Percentiles rank a stretch among this genome's conserved stretches.
phyloP scores from a whole-genome alignment of 2,888 invertebrate species.

The Drosophila atripex region DNA sequence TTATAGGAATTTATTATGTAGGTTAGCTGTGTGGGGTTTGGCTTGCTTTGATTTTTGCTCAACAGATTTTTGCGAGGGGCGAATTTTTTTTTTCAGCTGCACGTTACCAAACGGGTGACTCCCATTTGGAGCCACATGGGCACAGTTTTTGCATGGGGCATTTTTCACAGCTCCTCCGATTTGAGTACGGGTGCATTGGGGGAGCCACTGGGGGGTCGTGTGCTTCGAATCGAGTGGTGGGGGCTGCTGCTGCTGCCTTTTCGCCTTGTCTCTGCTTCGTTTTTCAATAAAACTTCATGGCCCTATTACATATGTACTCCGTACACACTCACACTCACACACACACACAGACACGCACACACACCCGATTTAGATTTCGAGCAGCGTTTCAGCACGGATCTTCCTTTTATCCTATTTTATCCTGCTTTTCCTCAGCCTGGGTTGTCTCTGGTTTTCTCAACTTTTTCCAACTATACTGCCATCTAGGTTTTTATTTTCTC shows the following conservation, averaged over 20 bases:
- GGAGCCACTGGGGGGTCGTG: neutral
- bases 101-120: constrained; percentile 45
- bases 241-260: constrained; percentile 18
- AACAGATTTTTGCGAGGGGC: constrained; percentile 32
- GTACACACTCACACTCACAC: constrained; percentile 51
- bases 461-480: constrained; percentile 40
- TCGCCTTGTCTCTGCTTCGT: constrained; percentile 48
- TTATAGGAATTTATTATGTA: neutral
- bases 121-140: constrained; percentile 60
- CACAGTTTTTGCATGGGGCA: constrained; percentile 51
- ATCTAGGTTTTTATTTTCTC: constrained; percentile 49
- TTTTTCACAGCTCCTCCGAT: constrained; percentile 29
- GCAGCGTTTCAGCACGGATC: neutral
- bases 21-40: constrained; percentile 8
- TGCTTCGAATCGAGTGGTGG: neutral
- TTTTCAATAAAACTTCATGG: constrained; percentile 78
- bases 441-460: constrained; percentile 27
- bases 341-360: constrained; percentile 58
- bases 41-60: constrained; percentile 34
- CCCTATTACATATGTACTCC: constrained; percentile 75
- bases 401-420: constrained; percentile 9
- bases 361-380: constrained; percentile 30
- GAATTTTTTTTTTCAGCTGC: constrained; percentile 36
- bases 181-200: constrained; percentile 14
- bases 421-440: constrained; percentile 33